Evolutionary conservation across 2,888 invertebrate species (phyloP), one percentile per base, ranked within the genome.

Genomic region (Drosophila emarginata): DNA sequence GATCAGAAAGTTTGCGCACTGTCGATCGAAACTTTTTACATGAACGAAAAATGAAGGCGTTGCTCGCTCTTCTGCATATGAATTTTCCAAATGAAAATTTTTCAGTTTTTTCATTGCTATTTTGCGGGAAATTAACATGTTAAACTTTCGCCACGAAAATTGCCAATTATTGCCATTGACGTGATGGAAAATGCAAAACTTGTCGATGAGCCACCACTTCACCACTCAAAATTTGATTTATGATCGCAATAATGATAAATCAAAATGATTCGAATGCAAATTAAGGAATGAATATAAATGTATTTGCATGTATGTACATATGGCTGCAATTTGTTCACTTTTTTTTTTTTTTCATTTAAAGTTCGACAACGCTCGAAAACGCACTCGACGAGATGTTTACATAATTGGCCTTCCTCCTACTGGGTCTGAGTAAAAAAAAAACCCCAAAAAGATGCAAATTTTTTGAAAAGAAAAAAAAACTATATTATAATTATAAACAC

Each of bases 331-430:
- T 72, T 71, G 64, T 72, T 65, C 60, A 71, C 72, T 71, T 57
- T 39, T 4, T 32, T 26, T 18, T 5, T 23, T 6, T 11, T 26
- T 18, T 11, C 14, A 1, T 12, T 3, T 21, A 11, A 59, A 65
- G 65, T 72, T 72, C 59, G 64, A 58, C 58, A 73, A 73, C 72
- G 50, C 1, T 15, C 1, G 9, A 40, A 70, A 70, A 71, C 71
- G 71, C 71, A 71, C 72, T 65, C 73, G 73, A 61, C 32, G 36
- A 36, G 45, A 36, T 36, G 73, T 71, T 71, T 71, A 71, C 71
- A 71, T 71, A 71, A 71, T 71, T 71, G 73, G 73, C 71, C 71
- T 71, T 53, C 59, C 53, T 58, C 23, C 18, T 51, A n/a, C 1
- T 36, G 36, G 36, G 36, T 11, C 11, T 36, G 36, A 36, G 36